A percentile compares a stretch with the other conserved stretches of the same genome.
phyloP scores from a whole-genome alignment of 2,113 vertebrate species.

The Gnathonemus echidnorhynchus region DNA sequence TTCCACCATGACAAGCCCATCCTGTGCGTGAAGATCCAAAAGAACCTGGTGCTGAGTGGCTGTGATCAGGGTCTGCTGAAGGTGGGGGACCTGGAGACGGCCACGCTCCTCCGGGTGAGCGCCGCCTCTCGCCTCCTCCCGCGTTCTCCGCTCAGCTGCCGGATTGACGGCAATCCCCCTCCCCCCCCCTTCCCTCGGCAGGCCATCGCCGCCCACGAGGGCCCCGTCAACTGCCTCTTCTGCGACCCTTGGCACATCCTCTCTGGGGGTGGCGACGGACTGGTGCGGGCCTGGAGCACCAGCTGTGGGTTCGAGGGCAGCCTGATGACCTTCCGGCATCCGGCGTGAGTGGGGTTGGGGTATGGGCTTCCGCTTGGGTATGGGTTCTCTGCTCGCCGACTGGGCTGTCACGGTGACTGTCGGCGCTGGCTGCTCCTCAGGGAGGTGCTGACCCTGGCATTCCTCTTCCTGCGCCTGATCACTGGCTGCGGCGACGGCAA shows the following conservation, averaged over 20 bases:
- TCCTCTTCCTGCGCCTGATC: conserved; percentile 74
- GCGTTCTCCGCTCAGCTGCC: background rate
- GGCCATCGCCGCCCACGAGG: conserved; percentile 66
- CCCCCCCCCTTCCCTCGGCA: conserved; percentile 34
- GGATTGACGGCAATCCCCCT: background rate
- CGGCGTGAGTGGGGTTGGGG: conserved; percentile 57
- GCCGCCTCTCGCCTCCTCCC: background rate
- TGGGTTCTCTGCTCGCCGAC: background rate
- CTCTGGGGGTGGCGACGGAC: conserved; percentile 65
- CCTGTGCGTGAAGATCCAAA: conserved; percentile 60
- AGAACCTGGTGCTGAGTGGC: conserved; percentile 62
- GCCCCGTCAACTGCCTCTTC: conserved; percentile 69
- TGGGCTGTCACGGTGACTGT: background rate
- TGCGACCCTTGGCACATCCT: conserved; percentile 76
- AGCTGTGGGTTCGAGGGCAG: conserved; percentile 53
- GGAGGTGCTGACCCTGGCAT: conserved; percentile 69
- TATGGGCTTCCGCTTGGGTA: background rate
- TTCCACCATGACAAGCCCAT: conserved; percentile 69
- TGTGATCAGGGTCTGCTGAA: conserved; percentile 71
- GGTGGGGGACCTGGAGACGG: conserved; percentile 64
- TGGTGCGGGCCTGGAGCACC: conserved; percentile 77
- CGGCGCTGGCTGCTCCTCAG: conserved; percentile 46
- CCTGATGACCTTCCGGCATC: conserved; percentile 72
- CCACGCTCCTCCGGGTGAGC: conserved; percentile 66
- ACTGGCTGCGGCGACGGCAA: conserved; percentile 81